These are phyloP conservation scores for Engystomops pustulosus DNA, from an alignment of 2,113 vertebrate species.

Conservation along the genomic window DNA sequence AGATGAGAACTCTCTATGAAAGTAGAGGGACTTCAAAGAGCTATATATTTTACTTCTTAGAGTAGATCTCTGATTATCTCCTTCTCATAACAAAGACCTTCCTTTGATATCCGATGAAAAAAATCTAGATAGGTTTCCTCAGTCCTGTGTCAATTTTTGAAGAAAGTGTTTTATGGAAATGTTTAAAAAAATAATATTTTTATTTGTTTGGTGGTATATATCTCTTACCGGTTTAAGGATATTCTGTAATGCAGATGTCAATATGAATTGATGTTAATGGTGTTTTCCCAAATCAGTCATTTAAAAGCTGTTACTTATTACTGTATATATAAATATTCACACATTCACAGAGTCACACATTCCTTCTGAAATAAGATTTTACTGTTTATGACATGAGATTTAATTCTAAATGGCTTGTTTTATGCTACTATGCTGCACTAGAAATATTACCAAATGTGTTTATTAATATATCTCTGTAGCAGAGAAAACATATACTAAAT, in stretches of 20 bases:
- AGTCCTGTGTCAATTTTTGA: constrained; percentile 1
- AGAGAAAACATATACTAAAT: constrained; percentile 67
- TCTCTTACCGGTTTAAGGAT: constrained; percentile 20
- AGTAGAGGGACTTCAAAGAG: constrained; percentile 45
- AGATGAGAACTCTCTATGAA: constrained; percentile 39
- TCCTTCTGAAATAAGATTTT: constrained; percentile 63
- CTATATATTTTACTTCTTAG: constrained; percentile 38
- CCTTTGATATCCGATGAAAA: constrained; percentile 26
- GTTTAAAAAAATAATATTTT: not conserved
- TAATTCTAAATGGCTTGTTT: constrained; percentile 68
- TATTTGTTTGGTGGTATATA: not conserved
- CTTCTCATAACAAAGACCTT: constrained; percentile 21
- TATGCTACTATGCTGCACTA: constrained; percentile 69
- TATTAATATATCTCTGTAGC: constrained; percentile 69
- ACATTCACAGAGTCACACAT: not conserved
- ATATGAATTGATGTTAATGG: constrained; percentile 10
- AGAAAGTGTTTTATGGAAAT: not conserved
- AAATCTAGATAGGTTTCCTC: not conserved
- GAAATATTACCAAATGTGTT: constrained; percentile 69
- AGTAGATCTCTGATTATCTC: constrained; percentile 6
- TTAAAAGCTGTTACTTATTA: constrained; percentile 39
- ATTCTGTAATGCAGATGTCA: constrained; percentile 8
- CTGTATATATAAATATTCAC: constrained; percentile 10
- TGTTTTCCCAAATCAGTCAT: not conserved
- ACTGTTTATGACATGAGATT: constrained; percentile 56